These are phyloP conservation scores for Gonioctena quinquepunctata DNA, from an alignment of 1,140 invertebrate genomes.

Conservation along the genomic window DNA sequence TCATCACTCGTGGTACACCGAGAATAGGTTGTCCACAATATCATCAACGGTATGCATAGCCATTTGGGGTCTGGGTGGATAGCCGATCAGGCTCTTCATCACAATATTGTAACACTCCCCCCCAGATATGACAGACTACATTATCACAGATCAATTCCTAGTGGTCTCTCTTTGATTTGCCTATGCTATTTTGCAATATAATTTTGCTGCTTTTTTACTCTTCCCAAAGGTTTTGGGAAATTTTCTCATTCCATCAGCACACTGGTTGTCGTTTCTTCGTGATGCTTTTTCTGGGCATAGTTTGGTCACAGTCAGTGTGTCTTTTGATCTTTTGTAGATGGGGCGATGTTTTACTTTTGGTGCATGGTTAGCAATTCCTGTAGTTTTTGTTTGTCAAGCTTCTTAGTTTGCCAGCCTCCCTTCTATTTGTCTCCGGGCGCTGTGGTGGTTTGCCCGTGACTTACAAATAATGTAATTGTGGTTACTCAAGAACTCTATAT, in stretches of 20 bases:
- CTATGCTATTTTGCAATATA: conserved; percentile 28
- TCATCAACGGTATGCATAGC: neutral
- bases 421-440: neutral
- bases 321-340: neutral
- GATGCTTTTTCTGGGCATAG: neutral
- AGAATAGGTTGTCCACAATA: conserved; percentile 11
- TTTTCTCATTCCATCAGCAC: neutral
- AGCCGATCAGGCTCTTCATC: conserved; percentile 23
- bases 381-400: conserved; percentile 4
- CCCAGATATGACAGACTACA: conserved; percentile 36
- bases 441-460: neutral
- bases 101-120: conserved; percentile 39
- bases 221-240: neutral
- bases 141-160: conserved; percentile 27
- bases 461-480: neutral
- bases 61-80: conserved; percentile 3
- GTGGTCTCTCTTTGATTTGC: conserved; percentile 11
- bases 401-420: neutral
- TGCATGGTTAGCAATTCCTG: neutral
- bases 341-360: neutral
- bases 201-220: conserved; percentile 4
- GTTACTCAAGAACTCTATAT: conserved; percentile 5
- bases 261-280: neutral
- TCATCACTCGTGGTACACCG: neutral
- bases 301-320: neutral